These are phyloP conservation scores for Neotragus pygmaeus DNA, from an alignment of 2,113 vertebrate species.

Conservation along the genomic window DNA sequence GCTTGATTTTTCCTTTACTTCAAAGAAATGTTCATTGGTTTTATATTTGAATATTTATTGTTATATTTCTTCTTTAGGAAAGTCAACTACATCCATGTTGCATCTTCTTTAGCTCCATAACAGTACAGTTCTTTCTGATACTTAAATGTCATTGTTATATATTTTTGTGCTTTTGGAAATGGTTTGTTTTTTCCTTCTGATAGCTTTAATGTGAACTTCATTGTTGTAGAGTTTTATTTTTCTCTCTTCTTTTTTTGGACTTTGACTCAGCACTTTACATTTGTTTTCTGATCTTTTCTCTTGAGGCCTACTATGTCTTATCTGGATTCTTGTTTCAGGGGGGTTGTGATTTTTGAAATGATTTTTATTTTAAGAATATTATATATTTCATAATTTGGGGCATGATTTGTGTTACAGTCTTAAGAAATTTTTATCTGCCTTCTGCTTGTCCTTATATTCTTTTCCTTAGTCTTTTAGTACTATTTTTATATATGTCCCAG, in stretches of 20 bases:
- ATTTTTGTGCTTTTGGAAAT: not conserved
- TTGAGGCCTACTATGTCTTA: not conserved
- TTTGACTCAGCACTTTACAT: not conserved
- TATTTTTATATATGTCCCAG: not conserved
- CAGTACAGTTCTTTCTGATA: not conserved
- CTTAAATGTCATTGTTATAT: not conserved
- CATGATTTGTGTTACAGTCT: not conserved
- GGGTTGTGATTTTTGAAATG: not conserved
- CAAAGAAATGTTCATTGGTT: not conserved
- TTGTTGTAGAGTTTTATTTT: not conserved
- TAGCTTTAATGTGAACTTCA: not conserved
- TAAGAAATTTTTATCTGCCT: not conserved
- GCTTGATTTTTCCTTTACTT: constrained; percentile 13
- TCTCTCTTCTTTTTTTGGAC: not conserved
- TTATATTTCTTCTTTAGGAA: not conserved
- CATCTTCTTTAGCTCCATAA: not conserved
- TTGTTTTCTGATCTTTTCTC: not conserved
- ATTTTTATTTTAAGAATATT: not conserved
- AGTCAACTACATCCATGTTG: not conserved
- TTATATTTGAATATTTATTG: not conserved
- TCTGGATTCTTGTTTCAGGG: not conserved
- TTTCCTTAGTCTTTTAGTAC: not conserved
- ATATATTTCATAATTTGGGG: not conserved
- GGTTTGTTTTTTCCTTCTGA: not conserved
- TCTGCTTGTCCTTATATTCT: not conserved